A percentile compares a stretch with the other conserved stretches of the same genome.
Evolutionary conservation across 2,888 invertebrate genomes (phyloP).

Genomic region (Platerodrilus igneus): DNA sequence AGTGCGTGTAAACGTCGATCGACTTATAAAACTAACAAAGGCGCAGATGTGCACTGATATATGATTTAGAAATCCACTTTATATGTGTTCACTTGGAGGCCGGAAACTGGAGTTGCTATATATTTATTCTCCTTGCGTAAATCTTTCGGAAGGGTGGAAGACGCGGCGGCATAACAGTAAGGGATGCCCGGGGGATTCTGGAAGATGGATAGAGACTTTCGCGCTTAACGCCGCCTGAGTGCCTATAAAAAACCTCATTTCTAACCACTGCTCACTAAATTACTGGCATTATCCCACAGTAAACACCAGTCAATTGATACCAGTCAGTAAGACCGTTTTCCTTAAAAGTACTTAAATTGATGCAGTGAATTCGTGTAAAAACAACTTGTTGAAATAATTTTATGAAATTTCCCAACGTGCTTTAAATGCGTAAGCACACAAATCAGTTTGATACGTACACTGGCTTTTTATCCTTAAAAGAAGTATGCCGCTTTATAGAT

Average conservation of each 20-base stretch:
- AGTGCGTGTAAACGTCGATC: slow-evolving; percentile 16
- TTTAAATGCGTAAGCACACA: too few species aligned
- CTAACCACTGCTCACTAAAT: slow-evolving; percentile 38
- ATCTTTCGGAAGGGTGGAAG: slow-evolving; percentile 29
- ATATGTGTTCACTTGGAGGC: slow-evolving; percentile 25
- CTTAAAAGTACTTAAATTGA: slow-evolving; percentile 19
- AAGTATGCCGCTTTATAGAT: too few species aligned
- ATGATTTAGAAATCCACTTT: slow-evolving; percentile 27
- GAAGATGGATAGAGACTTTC: slow-evolving; percentile 37
- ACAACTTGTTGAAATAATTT: slow-evolving; percentile 22
- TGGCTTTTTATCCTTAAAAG: too few species aligned
- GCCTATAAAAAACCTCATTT: slow-evolving; percentile 38
- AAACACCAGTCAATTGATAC: slow-evolving; percentile 46
- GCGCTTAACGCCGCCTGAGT: slow-evolving; percentile 34
- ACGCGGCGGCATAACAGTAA: slow-evolving; percentile 17
- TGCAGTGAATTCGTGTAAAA: slow-evolving; percentile 15
- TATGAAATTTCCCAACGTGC: slow-evolving; percentile 6
- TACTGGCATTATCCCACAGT: slow-evolving; percentile 41
- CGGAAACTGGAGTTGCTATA: slow-evolving; percentile 25
- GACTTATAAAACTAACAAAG: slow-evolving; percentile 21
- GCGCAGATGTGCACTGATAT: slow-evolving; percentile 22
- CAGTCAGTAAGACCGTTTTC: slow-evolving; percentile 22
- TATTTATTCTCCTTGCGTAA: slow-evolving; percentile 38
- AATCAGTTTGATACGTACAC: too few species aligned
- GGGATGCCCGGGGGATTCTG: slow-evolving; percentile 30